Evolutionary conservation across 1,140 invertebrate species (phyloP).

Genomic region (Xylocopa sonorina): DNA sequence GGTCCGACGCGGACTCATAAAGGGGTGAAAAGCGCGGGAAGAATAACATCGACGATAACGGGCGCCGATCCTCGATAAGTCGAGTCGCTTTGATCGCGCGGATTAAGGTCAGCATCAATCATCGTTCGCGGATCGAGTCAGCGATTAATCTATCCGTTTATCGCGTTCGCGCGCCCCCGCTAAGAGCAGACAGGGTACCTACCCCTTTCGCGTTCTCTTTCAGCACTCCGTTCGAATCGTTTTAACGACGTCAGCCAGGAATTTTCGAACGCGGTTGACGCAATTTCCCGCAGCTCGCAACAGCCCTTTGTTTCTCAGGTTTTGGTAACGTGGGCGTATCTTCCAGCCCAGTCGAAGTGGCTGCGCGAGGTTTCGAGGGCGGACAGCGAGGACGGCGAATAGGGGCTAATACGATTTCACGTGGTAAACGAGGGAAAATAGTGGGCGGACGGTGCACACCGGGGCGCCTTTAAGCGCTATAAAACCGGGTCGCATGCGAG

Average conservation of each 20-base stretch:
- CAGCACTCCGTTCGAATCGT: not conserved
- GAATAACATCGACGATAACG: not conserved
- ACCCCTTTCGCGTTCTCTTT: no score
- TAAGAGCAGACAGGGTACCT: no score
- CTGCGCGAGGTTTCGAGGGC: not conserved
- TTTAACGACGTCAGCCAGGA: not conserved
- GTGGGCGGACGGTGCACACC: not conserved
- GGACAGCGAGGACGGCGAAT: not conserved
- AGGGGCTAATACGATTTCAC: constrained; percentile 53
- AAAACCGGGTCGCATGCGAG: constrained; percentile 45
- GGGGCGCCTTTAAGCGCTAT: constrained; percentile 38
- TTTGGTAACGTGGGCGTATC: not conserved
- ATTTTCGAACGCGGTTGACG: not conserved
- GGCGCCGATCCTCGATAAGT: constrained; percentile 30
- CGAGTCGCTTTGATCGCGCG: constrained; percentile 14
- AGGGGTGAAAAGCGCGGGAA: not conserved
- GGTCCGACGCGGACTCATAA: constrained; percentile 16
- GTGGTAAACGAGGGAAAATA: constrained; percentile 48
- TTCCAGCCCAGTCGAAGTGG: not conserved
- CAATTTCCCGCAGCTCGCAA: constrained; percentile 7
- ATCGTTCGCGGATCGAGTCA: constrained; percentile 16
- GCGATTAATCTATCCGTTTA: constrained; percentile 21
- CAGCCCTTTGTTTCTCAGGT: not conserved
- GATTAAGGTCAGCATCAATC: constrained; percentile 48
- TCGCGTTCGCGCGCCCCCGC: not conserved